Evolutionary conservation across 30 jellyfish, hydroid and myxozoan species (phyloP).

Genomic region (Hydractinia symbiolongicarpus): DNA sequence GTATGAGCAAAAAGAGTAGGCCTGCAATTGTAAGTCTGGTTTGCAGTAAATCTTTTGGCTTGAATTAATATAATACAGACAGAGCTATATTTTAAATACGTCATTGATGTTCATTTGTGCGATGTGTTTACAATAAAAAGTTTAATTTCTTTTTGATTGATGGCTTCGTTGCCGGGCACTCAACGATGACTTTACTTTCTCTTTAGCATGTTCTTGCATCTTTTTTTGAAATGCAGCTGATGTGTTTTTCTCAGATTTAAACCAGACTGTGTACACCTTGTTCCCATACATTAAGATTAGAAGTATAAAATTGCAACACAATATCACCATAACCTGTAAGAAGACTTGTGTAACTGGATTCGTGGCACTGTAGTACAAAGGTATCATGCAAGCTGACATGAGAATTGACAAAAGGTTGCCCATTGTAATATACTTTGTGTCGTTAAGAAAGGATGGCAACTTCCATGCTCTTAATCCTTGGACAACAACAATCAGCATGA

Average conservation of each 20-base stretch:
- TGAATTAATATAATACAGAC: too few relatives aligned
- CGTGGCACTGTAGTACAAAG: neutral
- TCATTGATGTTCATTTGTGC: too few relatives aligned
- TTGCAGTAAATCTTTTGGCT: too few relatives aligned
- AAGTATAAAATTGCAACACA: neutral
- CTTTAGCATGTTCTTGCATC: conserved; percentile 8
- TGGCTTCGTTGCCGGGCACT: too few relatives aligned
- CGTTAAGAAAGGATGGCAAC: neutral
- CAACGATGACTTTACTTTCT: neutral
- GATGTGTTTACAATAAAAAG: too few relatives aligned
- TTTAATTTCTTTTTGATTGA: too few relatives aligned
- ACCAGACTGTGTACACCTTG: neutral
- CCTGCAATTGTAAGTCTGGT: too few relatives aligned
- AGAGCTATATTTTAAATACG: too few relatives aligned
- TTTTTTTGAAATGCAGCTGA: neutral
- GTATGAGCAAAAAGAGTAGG: too few relatives aligned
- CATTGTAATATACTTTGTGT: neutral
- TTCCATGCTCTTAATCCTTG: conserved; percentile 17
- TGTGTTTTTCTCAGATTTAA: neutral
- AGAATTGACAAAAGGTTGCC: neutral
- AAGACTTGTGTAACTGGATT: neutral
- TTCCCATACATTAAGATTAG: neutral
- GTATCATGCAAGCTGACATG: neutral
- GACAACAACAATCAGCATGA: neutral
- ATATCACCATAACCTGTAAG: neutral